Evolutionary conservation across 2,113 vertebrate genomes (phyloP), one percentile per base, ranked within the genome.

Genomic region (Esox niger): DNA sequence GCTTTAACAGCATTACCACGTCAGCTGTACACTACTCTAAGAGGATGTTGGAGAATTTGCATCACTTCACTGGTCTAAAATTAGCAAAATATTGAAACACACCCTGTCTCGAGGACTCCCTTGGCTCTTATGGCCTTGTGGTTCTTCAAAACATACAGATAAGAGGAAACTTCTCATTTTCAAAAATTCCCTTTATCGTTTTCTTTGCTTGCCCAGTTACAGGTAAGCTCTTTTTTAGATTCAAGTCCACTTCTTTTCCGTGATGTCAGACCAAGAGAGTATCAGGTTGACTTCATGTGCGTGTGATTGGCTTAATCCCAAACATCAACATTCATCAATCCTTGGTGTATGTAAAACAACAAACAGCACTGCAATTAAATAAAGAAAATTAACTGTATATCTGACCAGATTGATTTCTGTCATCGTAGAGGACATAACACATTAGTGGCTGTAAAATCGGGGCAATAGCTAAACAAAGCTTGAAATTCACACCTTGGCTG

Each of bases 401-500:
- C 3, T 35, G 17, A 17, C 4, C 23, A n/a, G 62, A 64, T 35
- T n/a, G 25, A 54, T 31, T 25, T 66, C 30, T 6, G 17, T 55
- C 26, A 55, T 10, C 9, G 55, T 10, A 23, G 49, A 49, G 33
- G 29, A 33, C 49, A 57, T 23, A 46, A 43, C 27, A 3, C 26
- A 26, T 62, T 30, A 52, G 2, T 5, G 47, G 46, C 20, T 11
- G 58, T 66, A 71, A 33, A 63, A 61, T 74, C n/a, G 47, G 62
- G 68, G 62, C 43, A 35, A 71, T 68, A 79, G 64, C 69, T 64
- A 23, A 58, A 76, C 46, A 23, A 74, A 60, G 52, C 58, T 56
- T 76, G 84, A 82, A 79, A 86, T 60, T 82, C 78, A 76, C 78
- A 84, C 82, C 78, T 79, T 27, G 11, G 25, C 60, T 13, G 62